Evolutionary conservation across 2,888 invertebrate species (phyloP), one percentile per base, ranked within the genome.

Genomic region (Pherbina coryleti): DNA sequence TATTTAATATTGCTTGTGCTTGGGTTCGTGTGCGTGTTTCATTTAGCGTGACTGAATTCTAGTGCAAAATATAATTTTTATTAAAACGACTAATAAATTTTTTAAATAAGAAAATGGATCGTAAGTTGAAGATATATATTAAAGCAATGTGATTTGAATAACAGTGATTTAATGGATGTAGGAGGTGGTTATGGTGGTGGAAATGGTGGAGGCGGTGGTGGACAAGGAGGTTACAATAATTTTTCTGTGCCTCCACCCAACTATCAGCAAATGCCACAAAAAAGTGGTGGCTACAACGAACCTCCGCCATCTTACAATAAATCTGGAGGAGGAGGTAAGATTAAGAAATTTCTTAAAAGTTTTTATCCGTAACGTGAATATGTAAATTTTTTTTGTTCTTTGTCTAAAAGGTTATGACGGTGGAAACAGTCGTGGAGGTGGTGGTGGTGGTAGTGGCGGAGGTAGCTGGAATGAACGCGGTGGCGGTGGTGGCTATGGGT

Each of bases 161-260:
- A 69, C 11, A 37, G 22, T 25, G 17, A 19, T 57, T 22, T 25
- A 9, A n/a, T 31, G 4, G 57, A 3, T 28, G 5, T 28, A 76
- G 77, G 77, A 19, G 79, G 79, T 22, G 73, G 77, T 72, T 77
- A 77, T 66, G 77, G 77, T 9, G 71, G 77, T 19, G 82, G 83
- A 37, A 83, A 85, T 53, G 82, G 84, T 69, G 82, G 84, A 11
- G 81, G 83, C 60, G 82, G 83, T 25, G 83, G 84, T 76, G 87
- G 86, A 28, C 86, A 87, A 76, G 85, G 85, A 60, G 84, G 86
- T 72, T 88, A 88, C 76, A 88, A 88, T 79, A 88, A 89, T 84
- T 89, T 89, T 83, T 88, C 88, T 69, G 87, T 89, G 28, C 89
- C 89, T 80, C 89, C 89, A 79, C 89, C 89, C 77, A 89, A 87